A percentile compares a stretch with the other conserved stretches of the same genome.
Evolutionary conservation across 2,113 vertebrate genomes (phyloP).

Genomic region (Hymenochirus boettgeri): DNA sequence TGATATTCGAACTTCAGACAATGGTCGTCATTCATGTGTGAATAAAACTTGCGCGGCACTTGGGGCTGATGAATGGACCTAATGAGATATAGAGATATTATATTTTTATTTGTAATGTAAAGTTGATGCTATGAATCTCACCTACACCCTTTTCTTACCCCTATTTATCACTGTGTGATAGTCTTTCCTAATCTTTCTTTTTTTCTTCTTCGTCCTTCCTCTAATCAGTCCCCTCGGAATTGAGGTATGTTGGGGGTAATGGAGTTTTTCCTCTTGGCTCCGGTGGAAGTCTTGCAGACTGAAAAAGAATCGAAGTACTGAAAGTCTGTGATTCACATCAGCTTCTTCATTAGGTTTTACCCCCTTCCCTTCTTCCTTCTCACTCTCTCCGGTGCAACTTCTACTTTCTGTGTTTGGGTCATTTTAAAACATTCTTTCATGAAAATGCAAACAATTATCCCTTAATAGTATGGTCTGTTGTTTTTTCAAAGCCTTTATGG

Average conservation of each 20-base stretch:
- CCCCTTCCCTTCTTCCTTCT: background rate
- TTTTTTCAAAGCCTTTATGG: no score
- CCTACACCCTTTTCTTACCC: no score
- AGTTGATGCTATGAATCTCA: no score
- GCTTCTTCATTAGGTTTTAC: conserved; percentile 7
- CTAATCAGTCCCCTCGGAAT: conserved; percentile 17
- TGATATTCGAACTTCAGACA: no score
- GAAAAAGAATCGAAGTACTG: conserved; percentile 28
- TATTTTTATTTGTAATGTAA: no score
- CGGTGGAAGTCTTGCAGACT: conserved; percentile 39
- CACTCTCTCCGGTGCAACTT: background rate
- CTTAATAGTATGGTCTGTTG: no score
- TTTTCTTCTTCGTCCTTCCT: conserved; percentile 5
- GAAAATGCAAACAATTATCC: no score
- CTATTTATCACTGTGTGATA: no score
- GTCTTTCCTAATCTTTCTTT: conserved; percentile 2
- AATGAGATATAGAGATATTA: no score
- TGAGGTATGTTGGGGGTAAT: conserved; percentile 34
- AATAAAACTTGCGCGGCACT: no score
- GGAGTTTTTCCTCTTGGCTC: conserved; percentile 34
- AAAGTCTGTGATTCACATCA: conserved; percentile 35
- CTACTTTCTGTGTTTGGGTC: background rate
- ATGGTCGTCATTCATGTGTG: no score
- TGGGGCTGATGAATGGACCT: no score
- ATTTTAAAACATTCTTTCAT: background rate